These are phyloP conservation scores for Pocota personata DNA, from an alignment of 2,888 invertebrate genomes.

Conservation along the genomic window DNA sequence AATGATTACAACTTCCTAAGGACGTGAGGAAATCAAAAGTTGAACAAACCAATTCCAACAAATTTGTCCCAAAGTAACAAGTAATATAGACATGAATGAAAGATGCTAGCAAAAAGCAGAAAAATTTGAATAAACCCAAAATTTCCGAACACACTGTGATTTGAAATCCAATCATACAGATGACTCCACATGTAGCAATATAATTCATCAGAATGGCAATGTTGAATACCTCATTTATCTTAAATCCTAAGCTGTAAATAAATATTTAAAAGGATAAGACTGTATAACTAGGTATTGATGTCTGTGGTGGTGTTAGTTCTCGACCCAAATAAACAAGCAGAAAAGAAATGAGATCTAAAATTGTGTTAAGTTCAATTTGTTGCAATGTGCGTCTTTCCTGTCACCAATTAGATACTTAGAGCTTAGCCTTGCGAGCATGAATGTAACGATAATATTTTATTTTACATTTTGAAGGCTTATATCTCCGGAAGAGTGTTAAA, in stretches of 20 bases:
- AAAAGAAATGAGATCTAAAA: no score
- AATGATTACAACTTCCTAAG: no score
- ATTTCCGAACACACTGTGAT: slow-evolving; percentile 68
- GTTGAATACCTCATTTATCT: slow-evolving; percentile 73
- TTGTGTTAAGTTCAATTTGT: no score
- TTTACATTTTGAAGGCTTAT: no score
- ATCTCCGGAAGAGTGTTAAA: no score
- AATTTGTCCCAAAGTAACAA: slow-evolving; percentile 72
- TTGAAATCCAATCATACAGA: slow-evolving; percentile 75
- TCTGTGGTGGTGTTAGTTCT: no score
- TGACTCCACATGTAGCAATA: slow-evolving; percentile 61
- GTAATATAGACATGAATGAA: slow-evolving; percentile 74
- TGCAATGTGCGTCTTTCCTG: no score
- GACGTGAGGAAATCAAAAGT: background rate
- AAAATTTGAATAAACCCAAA: slow-evolving; percentile 70
- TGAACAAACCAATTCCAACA: slow-evolving; percentile 71
- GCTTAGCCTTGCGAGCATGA: no score
- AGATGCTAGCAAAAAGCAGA: slow-evolving; percentile 72
- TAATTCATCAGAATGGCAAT: slow-evolving; percentile 74
- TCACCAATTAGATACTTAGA: no score
- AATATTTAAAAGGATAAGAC: background rate
- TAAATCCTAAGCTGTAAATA: slow-evolving; percentile 45
- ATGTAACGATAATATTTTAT: no score
- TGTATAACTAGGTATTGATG: no score
- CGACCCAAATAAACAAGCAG: no score